Evolutionary conservation across 2,797 vertebrate species (phyloP).

Genomic region (Epinephelus coioides): DNA sequence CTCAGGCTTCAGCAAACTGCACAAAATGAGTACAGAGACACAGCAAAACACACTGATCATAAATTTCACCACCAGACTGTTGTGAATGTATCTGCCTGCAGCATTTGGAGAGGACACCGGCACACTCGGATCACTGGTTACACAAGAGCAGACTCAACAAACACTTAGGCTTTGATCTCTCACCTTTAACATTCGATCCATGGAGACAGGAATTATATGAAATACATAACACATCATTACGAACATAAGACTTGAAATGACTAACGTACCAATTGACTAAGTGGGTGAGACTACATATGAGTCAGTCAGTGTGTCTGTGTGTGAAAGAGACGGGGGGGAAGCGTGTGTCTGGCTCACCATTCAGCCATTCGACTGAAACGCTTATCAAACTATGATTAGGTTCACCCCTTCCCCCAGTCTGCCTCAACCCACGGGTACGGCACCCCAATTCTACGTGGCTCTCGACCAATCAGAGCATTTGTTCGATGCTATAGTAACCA

Average conservation of each 20-base stretch:
- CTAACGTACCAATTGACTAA: constrained; percentile 75
- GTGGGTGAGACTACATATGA: constrained; percentile 83
- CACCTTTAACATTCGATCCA: constrained; percentile 56
- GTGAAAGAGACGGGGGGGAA: constrained; percentile 59
- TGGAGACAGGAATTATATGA: constrained; percentile 36
- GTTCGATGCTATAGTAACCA: constrained; percentile 86
- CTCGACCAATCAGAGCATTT: constrained; percentile 78
- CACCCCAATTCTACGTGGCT: constrained; percentile 70
- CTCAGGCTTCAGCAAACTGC: constrained; percentile 49
- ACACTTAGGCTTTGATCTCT: constrained; percentile 57
- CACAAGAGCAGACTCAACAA: constrained; percentile 62
- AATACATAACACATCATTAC: constrained; percentile 57
- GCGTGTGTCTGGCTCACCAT: constrained; percentile 68
- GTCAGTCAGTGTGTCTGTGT: constrained; percentile 77
- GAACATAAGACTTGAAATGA: constrained; percentile 76
- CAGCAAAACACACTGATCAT: constrained; percentile 35
- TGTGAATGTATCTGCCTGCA: constrained; percentile 46
- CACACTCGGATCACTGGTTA: constrained; percentile 53
- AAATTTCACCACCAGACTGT: constrained; percentile 47
- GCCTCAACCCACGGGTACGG: constrained; percentile 60
- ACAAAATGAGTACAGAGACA: constrained; percentile 49
- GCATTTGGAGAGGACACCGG: constrained; percentile 70
- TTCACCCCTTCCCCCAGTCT: constrained; percentile 66
- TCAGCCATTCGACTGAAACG: constrained; percentile 77
- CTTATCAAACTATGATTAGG: constrained; percentile 79